Percentiles rank a stretch among this genome's conserved stretches.
These are phyloP conservation scores for Capitulum mitella DNA, from an alignment of 2,888 invertebrate genomes.

Conservation along the genomic window DNA sequence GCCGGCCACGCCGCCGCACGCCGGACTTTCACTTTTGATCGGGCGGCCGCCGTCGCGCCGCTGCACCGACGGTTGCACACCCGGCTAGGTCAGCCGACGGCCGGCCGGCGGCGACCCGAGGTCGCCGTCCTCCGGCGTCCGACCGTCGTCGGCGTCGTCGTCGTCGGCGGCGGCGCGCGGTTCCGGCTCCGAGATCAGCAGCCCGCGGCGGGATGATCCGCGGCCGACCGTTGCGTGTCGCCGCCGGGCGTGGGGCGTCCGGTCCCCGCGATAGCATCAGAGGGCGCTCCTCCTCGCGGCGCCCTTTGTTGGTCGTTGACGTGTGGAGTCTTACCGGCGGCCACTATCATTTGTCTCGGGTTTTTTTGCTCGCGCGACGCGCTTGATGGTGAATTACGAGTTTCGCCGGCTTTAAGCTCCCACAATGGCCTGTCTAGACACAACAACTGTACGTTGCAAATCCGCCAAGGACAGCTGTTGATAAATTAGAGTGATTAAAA, in stretches of 20 bases:
- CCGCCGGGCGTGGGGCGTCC: too few relatives aligned
- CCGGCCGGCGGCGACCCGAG: neutral
- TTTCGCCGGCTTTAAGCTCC: neutral
- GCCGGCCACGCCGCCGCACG: neutral
- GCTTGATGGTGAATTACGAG: neutral
- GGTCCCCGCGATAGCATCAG: too few relatives aligned
- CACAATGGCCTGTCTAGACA: neutral
- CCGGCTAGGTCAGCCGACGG: neutral
- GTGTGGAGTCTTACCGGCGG: too few relatives aligned
- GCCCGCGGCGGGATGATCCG: too few relatives aligned
- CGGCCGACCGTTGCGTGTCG: too few relatives aligned
- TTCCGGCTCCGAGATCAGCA: too few relatives aligned
- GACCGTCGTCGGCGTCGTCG: neutral
- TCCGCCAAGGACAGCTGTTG: too few relatives aligned
- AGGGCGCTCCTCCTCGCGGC: too few relatives aligned
- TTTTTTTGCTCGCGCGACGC: neutral
- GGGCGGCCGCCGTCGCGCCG: neutral
- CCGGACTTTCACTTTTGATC: conserved; percentile 14
- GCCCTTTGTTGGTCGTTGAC: too few relatives aligned
- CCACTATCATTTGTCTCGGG: too few relatives aligned
- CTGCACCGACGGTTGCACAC: neutral
- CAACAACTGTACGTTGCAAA: neutral
- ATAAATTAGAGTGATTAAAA: too few relatives aligned
- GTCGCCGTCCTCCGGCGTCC: neutral
- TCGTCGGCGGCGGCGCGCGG: too few relatives aligned